These are phyloP conservation scores for Octomys mimax DNA, from an alignment of 2,797 vertebrate genomes.

Conservation along the genomic window DNA sequence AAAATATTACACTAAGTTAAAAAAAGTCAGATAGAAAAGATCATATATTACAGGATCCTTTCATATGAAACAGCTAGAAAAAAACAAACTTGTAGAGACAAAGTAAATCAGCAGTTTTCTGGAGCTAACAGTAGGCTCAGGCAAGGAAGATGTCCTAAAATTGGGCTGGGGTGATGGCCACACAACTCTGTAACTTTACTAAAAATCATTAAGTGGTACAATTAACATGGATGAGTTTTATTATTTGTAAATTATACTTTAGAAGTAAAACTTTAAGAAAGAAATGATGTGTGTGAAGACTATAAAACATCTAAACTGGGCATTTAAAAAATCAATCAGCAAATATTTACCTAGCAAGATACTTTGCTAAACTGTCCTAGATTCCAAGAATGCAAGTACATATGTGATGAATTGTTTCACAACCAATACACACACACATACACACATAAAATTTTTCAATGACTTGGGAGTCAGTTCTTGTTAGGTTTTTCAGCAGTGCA, in stretches of 20 bases:
- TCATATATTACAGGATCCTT: background rate
- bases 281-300: background rate
- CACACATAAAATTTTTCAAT: background rate
- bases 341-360: constrained; percentile 25
- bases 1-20: background rate
- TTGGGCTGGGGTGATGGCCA: background rate
- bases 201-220: background rate
- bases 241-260: background rate
- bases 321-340: constrained; percentile 51
- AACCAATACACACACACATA: background rate
- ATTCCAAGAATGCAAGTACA: background rate
- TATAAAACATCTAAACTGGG: background rate
- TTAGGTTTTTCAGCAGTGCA: too few relatives aligned
- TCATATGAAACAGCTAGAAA: background rate
- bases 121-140: background rate
- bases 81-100: background rate
- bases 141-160: background rate
- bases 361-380: background rate
- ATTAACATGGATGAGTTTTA: background rate
- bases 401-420: background rate
- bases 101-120: background rate
- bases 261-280: background rate
- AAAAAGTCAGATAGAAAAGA: background rate
- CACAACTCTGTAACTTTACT: background rate
- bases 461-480: background rate